These are phyloP conservation scores for Cebidichthys violaceus DNA, from an alignment of 2,113 vertebrate genomes.

Conservation along the genomic window DNA sequence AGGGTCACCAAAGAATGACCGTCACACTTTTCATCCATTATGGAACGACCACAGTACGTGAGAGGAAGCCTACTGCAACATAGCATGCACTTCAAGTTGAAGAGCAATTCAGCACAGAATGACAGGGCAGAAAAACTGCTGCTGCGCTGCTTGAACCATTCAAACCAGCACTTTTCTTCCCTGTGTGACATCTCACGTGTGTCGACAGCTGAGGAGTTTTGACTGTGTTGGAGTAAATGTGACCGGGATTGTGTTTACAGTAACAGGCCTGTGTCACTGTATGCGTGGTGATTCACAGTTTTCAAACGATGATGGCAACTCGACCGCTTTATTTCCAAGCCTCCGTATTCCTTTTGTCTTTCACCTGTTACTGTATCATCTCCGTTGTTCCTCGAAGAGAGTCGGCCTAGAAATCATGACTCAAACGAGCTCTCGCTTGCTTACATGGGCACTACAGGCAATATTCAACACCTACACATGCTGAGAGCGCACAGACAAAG, in stretches of 20 bases:
- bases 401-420: conserved; percentile 46
- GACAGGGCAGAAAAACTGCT: neutral
- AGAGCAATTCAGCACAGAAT: neutral
- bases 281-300: conserved; percentile 1
- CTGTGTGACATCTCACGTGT: neutral
- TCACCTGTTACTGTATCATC: conserved; percentile 42
- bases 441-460: conserved; percentile 41
- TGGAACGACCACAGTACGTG: neutral
- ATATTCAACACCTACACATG: conserved; percentile 63
- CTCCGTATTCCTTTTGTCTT: neutral
- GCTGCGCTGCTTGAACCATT: neutral
- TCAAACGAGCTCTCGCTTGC: conserved; percentile 36
- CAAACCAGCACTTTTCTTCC: neutral
- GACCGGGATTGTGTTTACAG: neutral
- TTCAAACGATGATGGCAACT: conserved; percentile 6
- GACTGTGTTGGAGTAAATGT: conserved; percentile 5
- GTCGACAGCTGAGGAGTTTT: neutral
- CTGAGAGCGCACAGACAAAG: conserved; percentile 33
- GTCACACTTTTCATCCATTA: neutral
- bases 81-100: conserved; percentile 2
- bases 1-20: neutral
- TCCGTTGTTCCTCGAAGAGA: conserved; percentile 39
- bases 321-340: conserved; percentile 7
- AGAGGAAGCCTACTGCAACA: neutral
- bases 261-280: neutral